Base-by-base conservation (phyloP, 2,888 invertebrate genomes). In the Ochlodes sylvanus region DNA sequence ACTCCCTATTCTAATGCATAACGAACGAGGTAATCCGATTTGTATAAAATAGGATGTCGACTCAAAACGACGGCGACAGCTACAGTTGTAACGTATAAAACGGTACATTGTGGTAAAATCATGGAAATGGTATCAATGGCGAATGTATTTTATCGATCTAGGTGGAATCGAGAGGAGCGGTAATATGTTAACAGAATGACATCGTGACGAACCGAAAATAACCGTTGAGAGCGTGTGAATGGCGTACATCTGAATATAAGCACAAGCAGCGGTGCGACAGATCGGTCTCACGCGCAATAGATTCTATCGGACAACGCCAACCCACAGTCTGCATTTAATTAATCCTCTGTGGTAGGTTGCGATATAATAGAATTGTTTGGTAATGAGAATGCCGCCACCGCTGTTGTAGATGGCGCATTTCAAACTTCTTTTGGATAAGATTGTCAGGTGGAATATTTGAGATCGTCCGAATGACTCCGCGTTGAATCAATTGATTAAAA, bases 251-350 rank as follows among this genome's bases (percentile, higher is more conserved):
- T 69, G 69, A 69, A 73, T 72, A 58, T 38, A 58, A 42, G 54
- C 32, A 21, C 32, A 21, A 66, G 27, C 50, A 41, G 32, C 52
- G 50, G 19, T 73, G 79, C 81, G 79, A 83, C 80, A 78, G 80
- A 88, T 89, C 87, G 77, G 81, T 81, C 85, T 89, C 87, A 90
- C 89, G 90, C 84, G 81, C 82, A 70, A 71, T 77, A 79, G 90
- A 92, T 92, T 71, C 77, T 81, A 90, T 92, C 90, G 75, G 73
- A 73, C 72, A 73, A 73, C 72, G 79, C 78, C 80, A 79, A 79
- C 78, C 79, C 68, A 61, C 61, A 61, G 61, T 55, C 61, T 47
- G 61, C 67, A 61, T 67, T 67, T 67, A 67, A 67, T 67, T 67
- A 67, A 61, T 61, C 41, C 61, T 54, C 60, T 52, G 61, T 55